Evolutionary conservation across 2,113 vertebrate genomes (phyloP).

Genomic region (Potamarius usumacintae): DNA sequence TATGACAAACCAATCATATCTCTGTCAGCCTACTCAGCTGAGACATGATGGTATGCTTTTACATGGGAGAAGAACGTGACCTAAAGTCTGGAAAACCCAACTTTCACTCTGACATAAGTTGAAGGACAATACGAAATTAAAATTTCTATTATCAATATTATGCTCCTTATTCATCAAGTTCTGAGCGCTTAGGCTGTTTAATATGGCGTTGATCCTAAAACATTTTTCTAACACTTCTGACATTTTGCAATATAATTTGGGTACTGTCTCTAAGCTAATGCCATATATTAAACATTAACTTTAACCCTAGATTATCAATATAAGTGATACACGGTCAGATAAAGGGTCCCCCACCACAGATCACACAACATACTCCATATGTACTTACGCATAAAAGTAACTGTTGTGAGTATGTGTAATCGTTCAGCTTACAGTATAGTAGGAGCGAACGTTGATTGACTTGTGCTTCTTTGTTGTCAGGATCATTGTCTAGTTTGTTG

Average conservation of each 20-base stretch:
- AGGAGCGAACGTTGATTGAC: background rate
- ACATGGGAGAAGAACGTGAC: background rate
- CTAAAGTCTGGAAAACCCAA: background rate
- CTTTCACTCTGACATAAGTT: background rate
- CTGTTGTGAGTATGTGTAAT: background rate
- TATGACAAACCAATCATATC: slow-evolving; percentile 5
- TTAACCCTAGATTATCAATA: background rate
- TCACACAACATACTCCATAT: background rate
- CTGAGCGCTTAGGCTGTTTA: background rate
- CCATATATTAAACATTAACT: background rate
- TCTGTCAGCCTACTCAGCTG: background rate
- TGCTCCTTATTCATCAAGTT: background rate
- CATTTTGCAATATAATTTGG: background rate
- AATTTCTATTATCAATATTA: background rate
- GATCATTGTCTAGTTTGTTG: slow-evolving; percentile 18
- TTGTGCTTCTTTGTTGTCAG: slow-evolving; percentile 1
- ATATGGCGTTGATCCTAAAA: background rate
- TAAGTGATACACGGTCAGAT: background rate
- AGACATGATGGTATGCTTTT: slow-evolving; percentile 5
- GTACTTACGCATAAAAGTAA: background rate
- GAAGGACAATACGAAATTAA: background rate
- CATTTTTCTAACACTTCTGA: background rate
- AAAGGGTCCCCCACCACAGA: background rate
- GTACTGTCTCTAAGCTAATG: background rate
- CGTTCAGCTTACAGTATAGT: background rate